Base-by-base conservation (phyloP, 2,888 invertebrate genomes). In the Cataglyphis albicans region DNA sequence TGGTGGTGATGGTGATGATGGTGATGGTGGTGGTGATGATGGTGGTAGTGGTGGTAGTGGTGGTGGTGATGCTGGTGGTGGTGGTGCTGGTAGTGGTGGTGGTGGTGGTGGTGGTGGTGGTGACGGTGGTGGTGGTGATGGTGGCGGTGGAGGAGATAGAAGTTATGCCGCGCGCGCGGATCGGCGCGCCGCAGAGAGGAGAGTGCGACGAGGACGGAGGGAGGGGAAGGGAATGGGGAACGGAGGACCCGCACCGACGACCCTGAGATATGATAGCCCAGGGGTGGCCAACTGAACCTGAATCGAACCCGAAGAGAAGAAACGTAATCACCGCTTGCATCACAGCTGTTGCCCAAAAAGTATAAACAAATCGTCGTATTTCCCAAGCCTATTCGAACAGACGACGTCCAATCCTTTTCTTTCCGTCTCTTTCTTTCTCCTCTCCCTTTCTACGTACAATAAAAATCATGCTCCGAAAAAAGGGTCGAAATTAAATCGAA, bases 191-290 rank as follows among this genome's bases (percentile, higher is more conserved):
- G 68, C 38, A 68, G 55, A 72, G 64, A 74, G 74, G 75, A 52
- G 83, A 82, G 74, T 64, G 81, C 72, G 80, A 85, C 59, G 74
- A 76, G 67, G 82, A 75, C 38, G 61, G 61, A 44, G 76, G 38
- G 68, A 73, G 52, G 78, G 80, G 57, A 29, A n/a, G 76, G 85
- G 85, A 82, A 75, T 83, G 86, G 80, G 88, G 85, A 82, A 80
- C 81, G 78, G 89, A 83, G 84, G 87, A 88, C 90, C 89, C 87
- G 89, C 86, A 89, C 86, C 87, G 86, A 87, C 90, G 90, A 90
- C 91, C 90, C 92, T 92, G 92, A 92, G 92, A 93, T 93, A 92
- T 91, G 93, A 93, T 93, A 93, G 92, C 91, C 44, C 78, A 80
- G 78, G 72, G 78, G 78, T 80, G 78, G 78, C 72, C 78, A 80